Conservation (phyloP, 2,888 invertebrate genomes). For the Rosalia funebris region DNA sequence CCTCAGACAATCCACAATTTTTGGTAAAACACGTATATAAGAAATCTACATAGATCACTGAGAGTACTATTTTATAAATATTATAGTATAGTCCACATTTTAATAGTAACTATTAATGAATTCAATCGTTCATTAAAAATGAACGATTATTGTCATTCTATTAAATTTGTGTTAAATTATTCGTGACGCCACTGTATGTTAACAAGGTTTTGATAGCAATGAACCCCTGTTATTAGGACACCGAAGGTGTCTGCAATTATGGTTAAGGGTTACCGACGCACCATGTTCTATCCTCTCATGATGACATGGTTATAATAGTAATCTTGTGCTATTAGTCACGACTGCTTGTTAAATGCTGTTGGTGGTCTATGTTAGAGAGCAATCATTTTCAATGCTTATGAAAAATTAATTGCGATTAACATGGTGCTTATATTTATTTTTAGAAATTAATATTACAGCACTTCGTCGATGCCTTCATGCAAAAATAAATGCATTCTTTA, state of each 20-base stretch:
- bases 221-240: constrained; percentile 55
- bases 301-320: constrained; percentile 61
- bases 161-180: too few relatives aligned
- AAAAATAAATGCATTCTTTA: too few relatives aligned
- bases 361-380: constrained; percentile 52
- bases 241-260: constrained; percentile 57
- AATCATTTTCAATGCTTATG: not conserved
- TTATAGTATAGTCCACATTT: too few relatives aligned
- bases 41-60: too few relatives aligned
- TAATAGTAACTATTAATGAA: not conserved
- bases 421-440: not conserved
- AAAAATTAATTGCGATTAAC: constrained; percentile 10
- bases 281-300: constrained; percentile 48
- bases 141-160: too few relatives aligned
- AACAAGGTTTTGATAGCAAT: constrained; percentile 56
- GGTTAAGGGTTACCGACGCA: constrained; percentile 55
- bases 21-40: too few relatives aligned
- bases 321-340: constrained; percentile 60
- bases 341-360: constrained; percentile 56
- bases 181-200: constrained; percentile 47
- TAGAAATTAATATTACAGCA: too few relatives aligned
- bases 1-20: too few relatives aligned
- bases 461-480: too few relatives aligned
- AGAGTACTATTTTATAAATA: too few relatives aligned
- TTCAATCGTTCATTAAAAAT: too few relatives aligned